Base-by-base conservation (phyloP, 2,113 vertebrate species). In the Passer montanus region DNA sequence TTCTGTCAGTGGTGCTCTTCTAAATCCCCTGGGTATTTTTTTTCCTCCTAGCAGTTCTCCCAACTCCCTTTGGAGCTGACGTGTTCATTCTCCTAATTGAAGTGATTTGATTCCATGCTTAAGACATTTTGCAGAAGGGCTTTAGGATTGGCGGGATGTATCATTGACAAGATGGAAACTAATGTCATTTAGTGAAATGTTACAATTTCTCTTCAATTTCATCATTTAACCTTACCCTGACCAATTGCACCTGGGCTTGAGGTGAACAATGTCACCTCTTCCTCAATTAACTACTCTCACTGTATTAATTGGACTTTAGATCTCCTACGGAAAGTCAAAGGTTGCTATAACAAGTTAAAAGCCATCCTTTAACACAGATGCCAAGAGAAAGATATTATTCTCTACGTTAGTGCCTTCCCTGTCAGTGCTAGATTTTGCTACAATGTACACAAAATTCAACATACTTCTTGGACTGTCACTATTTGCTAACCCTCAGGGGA, bases 231-330 rank as follows among this genome's bases (percentile, higher is more conserved):
- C 37, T 83, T 56, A 64, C 23, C 13, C 13, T 46, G 67, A 47
- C 9, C 28, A 28, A 31, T 77, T 53, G 17, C 20, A 11, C 0
- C 0, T 17, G 15, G 18, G 64, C 2, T 4, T 59, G 30, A 58
- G 22, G 24, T 63, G 55, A 84, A 31, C 17, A 39, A 5, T 41
- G 30, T 58, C 67, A 67, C 11, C 17, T 64, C 35, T 87, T 89
- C 21, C 35, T 73, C 53, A 88, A 27, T 69, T 85, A 79, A 60
- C 8, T 37, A 49, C 14, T 64, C 28, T 66, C 20, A 13, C 5
- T 19, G 4, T 27, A 87, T 68, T 60, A 53, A 78, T 3, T 43
- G 8, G 11, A 7, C 7, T 23, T 80, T 67, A 9, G 37, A 46
- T 46, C 12, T 13, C 39, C 33, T 20, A 15, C 0, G 2, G 30